Base-by-base conservation (phyloP, 2,113 vertebrate genomes). In the Gavialis gangeticus region DNA sequence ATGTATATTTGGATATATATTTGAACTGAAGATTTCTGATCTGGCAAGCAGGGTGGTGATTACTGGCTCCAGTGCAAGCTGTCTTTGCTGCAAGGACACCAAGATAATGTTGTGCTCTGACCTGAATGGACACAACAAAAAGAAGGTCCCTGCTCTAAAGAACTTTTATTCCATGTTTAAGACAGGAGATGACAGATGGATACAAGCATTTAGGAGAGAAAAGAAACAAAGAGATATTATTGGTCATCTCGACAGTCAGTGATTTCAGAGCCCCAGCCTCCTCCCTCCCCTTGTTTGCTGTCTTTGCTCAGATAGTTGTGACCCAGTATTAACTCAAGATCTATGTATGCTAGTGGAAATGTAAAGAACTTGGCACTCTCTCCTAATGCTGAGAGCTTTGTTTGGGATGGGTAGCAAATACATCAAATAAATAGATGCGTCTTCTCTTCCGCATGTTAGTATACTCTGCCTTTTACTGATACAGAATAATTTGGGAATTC, bases 21-120 rank as follows among this genome's bases (percentile, higher is more conserved):
- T 54, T 25, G 21, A 54, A 54, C 34, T 54, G 13, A 25, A 75
- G 13, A 75, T 75, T 46, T 25, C 21, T 54, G 22, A 46, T 73
- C 34, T 46, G 24, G 24, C 19, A 75, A 82, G 58, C 0, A 1
- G 34, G 77, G 7, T 3, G 1, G 2, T 34, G 58, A 6, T 3
- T 79, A 80, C 16, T 87, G 10, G 60, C 10, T 83, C 34, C 11
- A 62, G 21, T 21, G 9, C 7, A 75, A 71, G 25, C 2, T 62
- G 19, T 1, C 0, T 34, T 75, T 93, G 17, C 63, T 30, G 5
- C 8, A 57, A 12, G 34, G 0, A 77, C 80, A 24, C 21, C 24
- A 77, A 60, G 86, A 58, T 4, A 17, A 0, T 27, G 6, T 10
- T 22, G 0, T 82, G 66, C 6, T 7, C 0, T 3, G 3, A 46